phyloP scores from a whole-genome alignment of 1,140 invertebrate genomes.

The Amyelois transitella region DNA sequence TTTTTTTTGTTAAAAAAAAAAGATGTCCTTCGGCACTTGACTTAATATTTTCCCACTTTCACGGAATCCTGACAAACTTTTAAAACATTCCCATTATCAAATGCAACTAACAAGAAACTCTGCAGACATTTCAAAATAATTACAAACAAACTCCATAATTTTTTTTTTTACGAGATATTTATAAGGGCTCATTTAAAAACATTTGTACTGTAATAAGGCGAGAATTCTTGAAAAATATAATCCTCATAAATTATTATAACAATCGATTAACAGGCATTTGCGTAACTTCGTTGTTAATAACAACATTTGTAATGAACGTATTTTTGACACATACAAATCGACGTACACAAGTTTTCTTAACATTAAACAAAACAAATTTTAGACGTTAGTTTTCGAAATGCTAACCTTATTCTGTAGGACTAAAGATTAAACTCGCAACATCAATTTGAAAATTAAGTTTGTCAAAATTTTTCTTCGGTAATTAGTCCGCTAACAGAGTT shows the following conservation, averaged over 20 bases:
- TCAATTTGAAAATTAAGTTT: conserved; percentile 22
- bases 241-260: conserved; percentile 26
- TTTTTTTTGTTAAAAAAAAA: too few relatives aligned
- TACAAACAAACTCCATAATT: background rate
- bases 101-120: background rate
- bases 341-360: conserved; percentile 6
- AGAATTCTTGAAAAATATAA: conserved; percentile 20
- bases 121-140: background rate
- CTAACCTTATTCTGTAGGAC: conserved; percentile 16
- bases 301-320: conserved; percentile 38
- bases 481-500: conserved; percentile 44
- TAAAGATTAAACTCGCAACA: conserved; percentile 12
- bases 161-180: background rate
- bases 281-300: conserved; percentile 44
- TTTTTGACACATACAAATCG: conserved; percentile 31
- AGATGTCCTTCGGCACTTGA: too few relatives aligned
- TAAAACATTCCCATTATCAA: background rate
- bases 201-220: conserved; percentile 18
- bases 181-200: conserved; percentile 12
- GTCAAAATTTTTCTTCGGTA: conserved; percentile 35
- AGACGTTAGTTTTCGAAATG: conserved; percentile 8
- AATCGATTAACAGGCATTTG: conserved; percentile 27
- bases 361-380: background rate
- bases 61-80: too few relatives aligned
- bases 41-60: background rate